Percentiles rank a stretch among this genome's conserved stretches.
phyloP scores from a whole-genome alignment of 2,888 invertebrate species.

The Nemotelus nigrinus region DNA sequence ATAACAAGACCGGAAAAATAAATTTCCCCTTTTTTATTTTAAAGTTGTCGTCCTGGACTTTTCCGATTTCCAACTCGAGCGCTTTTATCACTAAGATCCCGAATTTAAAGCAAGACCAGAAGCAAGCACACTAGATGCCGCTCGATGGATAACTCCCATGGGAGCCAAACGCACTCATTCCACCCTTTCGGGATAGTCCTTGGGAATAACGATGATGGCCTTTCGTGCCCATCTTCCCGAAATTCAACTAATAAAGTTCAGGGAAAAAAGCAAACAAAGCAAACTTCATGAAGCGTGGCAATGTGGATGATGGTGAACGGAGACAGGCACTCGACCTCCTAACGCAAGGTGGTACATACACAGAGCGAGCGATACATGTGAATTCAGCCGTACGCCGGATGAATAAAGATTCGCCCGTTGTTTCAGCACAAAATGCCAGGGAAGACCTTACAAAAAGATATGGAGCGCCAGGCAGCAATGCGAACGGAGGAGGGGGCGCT shows the following conservation, averaged over 20 bases:
- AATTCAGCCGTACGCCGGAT: conserved; percentile 14
- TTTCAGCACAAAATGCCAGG: conserved; percentile 25
- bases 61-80: not conserved
- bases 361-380: conserved; percentile 24
- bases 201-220: not conserved
- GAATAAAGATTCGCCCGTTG: conserved; percentile 19
- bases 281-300: not conserved
- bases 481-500: not conserved
- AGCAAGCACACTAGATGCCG: not conserved
- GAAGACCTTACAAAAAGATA: not conserved
- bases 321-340: conserved; percentile 24
- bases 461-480: not conserved
- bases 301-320: conserved; percentile 8
- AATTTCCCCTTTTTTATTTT: conserved; percentile 35
- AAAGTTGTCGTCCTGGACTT: not conserved
- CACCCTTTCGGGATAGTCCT: not conserved
- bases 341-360: conserved; percentile 12
- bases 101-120: not conserved
- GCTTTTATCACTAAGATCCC: conserved; percentile 15
- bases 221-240: conserved; percentile 2
- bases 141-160: not conserved
- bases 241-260: conserved; percentile 36
- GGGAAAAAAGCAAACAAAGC: conserved; percentile 29
- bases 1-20: conserved; percentile 24
- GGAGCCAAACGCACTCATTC: not conserved